Evolutionary conservation across 2,888 invertebrate species (phyloP).

Genomic region (Campopleginae sp.): DNA sequence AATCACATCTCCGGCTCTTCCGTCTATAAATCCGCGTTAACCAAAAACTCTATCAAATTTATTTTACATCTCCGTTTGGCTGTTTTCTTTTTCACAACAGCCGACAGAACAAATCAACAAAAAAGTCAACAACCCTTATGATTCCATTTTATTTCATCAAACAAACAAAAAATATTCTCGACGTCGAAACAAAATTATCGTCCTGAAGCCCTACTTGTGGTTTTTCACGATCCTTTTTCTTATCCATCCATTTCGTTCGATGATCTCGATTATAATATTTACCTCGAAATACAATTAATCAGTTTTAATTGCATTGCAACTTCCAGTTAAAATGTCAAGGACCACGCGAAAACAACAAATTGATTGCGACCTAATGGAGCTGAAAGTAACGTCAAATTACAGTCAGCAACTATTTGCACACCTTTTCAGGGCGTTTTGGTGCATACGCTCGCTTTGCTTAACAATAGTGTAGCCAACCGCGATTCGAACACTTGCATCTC

Average conservation of each 20-base stretch:
- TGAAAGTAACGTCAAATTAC: neutral
- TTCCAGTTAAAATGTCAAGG: neutral
- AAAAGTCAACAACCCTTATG: slow-evolving; percentile 73
- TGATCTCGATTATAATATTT: neutral
- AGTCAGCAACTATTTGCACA: slow-evolving; percentile 51
- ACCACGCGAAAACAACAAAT: slow-evolving; percentile 9
- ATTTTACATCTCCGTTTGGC: slow-evolving; percentile 70
- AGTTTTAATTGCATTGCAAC: neutral
- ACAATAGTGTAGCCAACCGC: neutral
- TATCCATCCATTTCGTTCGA: neutral
- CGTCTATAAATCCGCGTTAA: slow-evolving; percentile 65
- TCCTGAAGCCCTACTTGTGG: slow-evolving; percentile 33
- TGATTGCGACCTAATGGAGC: neutral
- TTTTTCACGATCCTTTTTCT: slow-evolving; percentile 22
- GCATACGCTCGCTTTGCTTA: slow-evolving; percentile 71
- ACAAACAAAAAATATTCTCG: slow-evolving; percentile 73
- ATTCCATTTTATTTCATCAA: slow-evolving; percentile 74
- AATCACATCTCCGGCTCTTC: slow-evolving; percentile 62
- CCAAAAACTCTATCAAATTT: slow-evolving; percentile 45
- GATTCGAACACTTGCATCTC: neutral
- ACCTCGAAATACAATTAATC: neutral
- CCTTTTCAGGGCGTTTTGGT: slow-evolving; percentile 74
- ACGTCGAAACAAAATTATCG: slow-evolving; percentile 57
- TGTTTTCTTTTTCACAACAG: slow-evolving; percentile 73
- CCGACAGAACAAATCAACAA: slow-evolving; percentile 12